Base-by-base conservation (phyloP, 92 coral and sea anemone genomes). In the Blastomussa wellsi region DNA sequence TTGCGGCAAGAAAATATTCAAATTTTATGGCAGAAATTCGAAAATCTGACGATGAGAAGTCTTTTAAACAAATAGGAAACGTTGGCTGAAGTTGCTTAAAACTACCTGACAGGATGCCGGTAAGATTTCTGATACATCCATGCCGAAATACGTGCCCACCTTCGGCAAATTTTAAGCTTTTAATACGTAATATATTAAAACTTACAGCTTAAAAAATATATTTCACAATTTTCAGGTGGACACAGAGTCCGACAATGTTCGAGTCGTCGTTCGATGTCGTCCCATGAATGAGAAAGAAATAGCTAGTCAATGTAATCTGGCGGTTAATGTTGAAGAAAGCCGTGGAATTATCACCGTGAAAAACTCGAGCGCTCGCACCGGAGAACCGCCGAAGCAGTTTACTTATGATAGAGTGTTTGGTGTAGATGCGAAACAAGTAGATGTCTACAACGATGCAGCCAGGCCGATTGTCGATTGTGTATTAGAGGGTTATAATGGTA, bases 191-290 rank as follows among this genome's bases (percentile, higher is more conserved):
- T n/a, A n/a, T n/a, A n/a, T n/a, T n/a, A n/a, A n/a, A n/a, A n/a
- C n/a, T n/a, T n/a, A n/a, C n/a, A n/a, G n/a, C n/a, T n/a, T n/a
- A n/a, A n/a, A n/a, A n/a, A n/a, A n/a, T n/a, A n/a, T n/a, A n/a
- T 80, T 24, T 38, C 36, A n/a, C 51, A 33, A 79, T 68, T 72
- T 69, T 64, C 86, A 94, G 89, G 89, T 88, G 39, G 91, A 96
- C 84, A 84, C 90, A 38, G 90, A 91, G 14, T 90, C 89, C 76
- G 96, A 96, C 72, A 96, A 96, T 79, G 99, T 96, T 39, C 96
- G 99, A 55, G 99, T 96, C n/a, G 99, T 96, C 48, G 99, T 96
- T 0, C 85, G 99, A 89, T 96, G 99, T 79, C 99, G 99, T 85
- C 99, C 99, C 74, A 89, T 96, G 92, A 96, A 95, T 88, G 93